These are phyloP conservation scores for Arvicanthis niloticus DNA, from an alignment of 2,113 vertebrate species.

Conservation along the genomic window DNA sequence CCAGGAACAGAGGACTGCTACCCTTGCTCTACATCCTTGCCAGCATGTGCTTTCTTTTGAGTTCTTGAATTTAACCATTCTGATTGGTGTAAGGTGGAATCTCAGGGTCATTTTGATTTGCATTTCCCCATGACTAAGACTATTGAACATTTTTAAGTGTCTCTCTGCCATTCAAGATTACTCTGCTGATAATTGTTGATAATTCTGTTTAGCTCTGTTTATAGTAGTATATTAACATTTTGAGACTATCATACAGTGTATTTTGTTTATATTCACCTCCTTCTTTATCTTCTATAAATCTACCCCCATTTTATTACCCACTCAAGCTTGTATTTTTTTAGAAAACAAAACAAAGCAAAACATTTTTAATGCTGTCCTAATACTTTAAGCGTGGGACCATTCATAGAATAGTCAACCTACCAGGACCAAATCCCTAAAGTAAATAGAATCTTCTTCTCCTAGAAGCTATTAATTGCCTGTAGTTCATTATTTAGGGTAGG, in stretches of 20 bases:
- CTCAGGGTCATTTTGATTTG: no score
- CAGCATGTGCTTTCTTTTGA: no score
- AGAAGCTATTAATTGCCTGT: neutral
- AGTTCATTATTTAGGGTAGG: no score
- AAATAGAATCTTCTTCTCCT: neutral
- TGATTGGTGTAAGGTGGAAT: no score
- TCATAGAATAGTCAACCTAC: neutral
- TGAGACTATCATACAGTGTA: neutral
- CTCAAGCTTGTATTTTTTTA: neutral
- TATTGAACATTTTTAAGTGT: no score
- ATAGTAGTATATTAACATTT: neutral
- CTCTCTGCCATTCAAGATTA: no score
- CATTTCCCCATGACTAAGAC: no score
- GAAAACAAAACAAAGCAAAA: neutral
- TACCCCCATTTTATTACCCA: neutral
- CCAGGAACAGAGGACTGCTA: no score
- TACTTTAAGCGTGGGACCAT: neutral
- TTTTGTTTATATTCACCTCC: neutral
- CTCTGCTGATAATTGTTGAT: no score
- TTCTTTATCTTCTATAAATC: neutral
- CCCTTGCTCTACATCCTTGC: no score
- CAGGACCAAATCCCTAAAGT: neutral
- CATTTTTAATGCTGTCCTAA: neutral
- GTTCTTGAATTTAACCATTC: no score
- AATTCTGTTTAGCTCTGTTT: no score